These are phyloP conservation scores for Aldabrachelys gigantea DNA, from an alignment of 2,113 vertebrate species.

Conservation along the genomic window DNA sequence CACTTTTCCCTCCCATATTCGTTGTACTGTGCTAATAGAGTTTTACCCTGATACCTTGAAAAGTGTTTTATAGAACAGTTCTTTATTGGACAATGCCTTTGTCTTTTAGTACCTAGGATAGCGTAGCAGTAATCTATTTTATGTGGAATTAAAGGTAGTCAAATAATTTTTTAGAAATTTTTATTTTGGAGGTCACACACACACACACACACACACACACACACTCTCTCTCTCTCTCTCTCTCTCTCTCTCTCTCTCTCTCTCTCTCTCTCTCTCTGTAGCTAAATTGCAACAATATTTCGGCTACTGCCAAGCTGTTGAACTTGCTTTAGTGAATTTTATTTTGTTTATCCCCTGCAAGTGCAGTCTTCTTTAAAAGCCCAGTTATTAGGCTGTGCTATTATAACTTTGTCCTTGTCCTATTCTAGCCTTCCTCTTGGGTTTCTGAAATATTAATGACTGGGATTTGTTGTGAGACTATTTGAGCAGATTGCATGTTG, in stretches of 20 bases:
- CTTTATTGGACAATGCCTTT: constrained; percentile 34
- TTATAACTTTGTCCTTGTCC: neutral
- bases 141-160: constrained; percentile 29
- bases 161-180: constrained; percentile 8
- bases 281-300: constrained; percentile 30
- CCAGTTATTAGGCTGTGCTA: neutral
- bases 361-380: constrained; percentile 11
- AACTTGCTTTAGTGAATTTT: neutral
- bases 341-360: constrained; percentile 27
- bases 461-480: neutral
- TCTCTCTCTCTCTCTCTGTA: neutral
- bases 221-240: too few species aligned
- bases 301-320: neutral
- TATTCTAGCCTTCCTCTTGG: neutral
- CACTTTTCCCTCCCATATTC: neutral
- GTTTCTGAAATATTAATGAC: constrained; percentile 48
- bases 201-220: too few species aligned
- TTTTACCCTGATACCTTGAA: constrained; percentile 1
- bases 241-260: too few species aligned
- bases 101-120: constrained; percentile 25
- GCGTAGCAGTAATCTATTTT: constrained; percentile 28
- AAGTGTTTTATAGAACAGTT: constrained; percentile 23
- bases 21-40: neutral
- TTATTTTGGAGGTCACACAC: neutral
- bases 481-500: neutral